These are phyloP conservation scores for Sitta carolinensis DNA, from an alignment of 2,797 vertebrate genomes.

Conservation along the genomic window DNA sequence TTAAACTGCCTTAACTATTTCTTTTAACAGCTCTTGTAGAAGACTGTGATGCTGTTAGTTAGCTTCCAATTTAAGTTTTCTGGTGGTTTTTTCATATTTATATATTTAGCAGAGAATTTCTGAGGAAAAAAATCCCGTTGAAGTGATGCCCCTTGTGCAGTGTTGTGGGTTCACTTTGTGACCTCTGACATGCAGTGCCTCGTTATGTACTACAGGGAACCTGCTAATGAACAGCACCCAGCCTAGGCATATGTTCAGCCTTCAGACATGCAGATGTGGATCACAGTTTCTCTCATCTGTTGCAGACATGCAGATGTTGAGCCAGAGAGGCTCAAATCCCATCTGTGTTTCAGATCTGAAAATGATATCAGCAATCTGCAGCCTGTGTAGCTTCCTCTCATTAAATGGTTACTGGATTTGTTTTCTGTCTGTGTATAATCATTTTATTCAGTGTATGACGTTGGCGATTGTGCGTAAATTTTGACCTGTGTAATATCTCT, in stretches of 20 bases:
- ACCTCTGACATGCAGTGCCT: background rate
- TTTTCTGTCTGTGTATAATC: background rate
- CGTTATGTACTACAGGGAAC: fast-evolving
- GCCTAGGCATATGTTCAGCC: background rate
- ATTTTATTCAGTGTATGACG: background rate
- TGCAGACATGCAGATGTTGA: background rate
- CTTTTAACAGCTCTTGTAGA: background rate
- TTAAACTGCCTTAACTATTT: background rate
- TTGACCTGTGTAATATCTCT: slow-evolving; percentile 72
- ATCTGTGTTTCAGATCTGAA: background rate
- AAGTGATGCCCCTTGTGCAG: background rate
- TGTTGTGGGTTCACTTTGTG: background rate
- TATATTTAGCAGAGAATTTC: background rate
- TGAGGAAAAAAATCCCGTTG: background rate
- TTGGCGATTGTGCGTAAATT: background rate
- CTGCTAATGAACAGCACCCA: background rate
- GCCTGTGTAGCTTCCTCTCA: background rate
- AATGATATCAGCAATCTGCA: background rate
- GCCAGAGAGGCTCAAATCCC: background rate
- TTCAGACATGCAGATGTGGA: background rate
- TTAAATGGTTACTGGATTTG: background rate
- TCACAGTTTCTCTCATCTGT: background rate
- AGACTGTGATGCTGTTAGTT: background rate
- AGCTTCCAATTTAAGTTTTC: background rate
- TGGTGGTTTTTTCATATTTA: background rate